Evolutionary conservation across 2,797 vertebrate genomes (phyloP), one percentile per base, ranked within the genome.

Genomic region (Chloroceryle inda): DNA sequence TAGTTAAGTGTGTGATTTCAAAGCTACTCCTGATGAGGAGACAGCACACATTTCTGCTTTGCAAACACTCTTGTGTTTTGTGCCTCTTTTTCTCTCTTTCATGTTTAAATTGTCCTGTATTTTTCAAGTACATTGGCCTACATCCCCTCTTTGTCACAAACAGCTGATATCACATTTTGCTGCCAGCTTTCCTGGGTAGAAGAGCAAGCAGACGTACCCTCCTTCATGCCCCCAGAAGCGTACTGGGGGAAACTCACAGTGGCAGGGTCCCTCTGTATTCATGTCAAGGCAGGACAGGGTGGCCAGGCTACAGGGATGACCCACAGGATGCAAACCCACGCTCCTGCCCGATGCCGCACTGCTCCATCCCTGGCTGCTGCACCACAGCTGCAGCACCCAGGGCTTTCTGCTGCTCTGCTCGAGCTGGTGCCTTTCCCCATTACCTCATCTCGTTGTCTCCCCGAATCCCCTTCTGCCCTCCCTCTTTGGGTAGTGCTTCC

Each of bases 361-460:
- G 0, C 63, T 66, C 42, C 2, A 0, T 17, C 49, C 29, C 22
- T 3, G 18, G 7, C 23, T 45, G 37, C 59, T 33, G 37, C 33
- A 53, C 11, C 47, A 66, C 26, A 18, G 11, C 23, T 49, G 44
- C 53, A 29, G 37, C n/a, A 1, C 37, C 61, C 62, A 44, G 52
- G 18, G 21, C 38, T 62, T 68, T 40, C 73, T 42, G 64, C 53
- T 50, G 16, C 85, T 35, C 58, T 1, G 1, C 50, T 35, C 1
- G 1, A 35, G 33, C 56, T 29, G 29, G 4, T 22, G 8, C 37
- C 5, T 8, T 33, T 71, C 26, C 52, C 64, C 2, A 0, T 26
- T 44, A 29, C 3, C n/a, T 52, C 1, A 0, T 8, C 61, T 24
- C 0, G 0, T 47, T 33, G 17, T 20, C 18, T 42, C 42, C 3